phyloP scores from a whole-genome alignment of 2,888 invertebrate species.

The Diarsia rubi region DNA sequence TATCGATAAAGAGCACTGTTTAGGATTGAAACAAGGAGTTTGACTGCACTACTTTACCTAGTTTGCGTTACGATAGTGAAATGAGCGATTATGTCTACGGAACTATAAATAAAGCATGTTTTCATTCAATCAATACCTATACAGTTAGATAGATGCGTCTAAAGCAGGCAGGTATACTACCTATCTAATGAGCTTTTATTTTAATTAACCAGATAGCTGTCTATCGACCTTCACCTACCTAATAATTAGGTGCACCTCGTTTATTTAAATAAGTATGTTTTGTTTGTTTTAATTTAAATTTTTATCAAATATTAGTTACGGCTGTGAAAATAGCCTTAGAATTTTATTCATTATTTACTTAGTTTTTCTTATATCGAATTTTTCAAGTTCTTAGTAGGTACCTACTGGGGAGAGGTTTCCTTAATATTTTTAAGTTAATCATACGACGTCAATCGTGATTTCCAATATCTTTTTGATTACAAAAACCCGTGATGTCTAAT shows the following conservation, averaged over 20 bases:
- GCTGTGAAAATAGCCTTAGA: neutral
- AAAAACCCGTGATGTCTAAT: slow-evolving; percentile 26
- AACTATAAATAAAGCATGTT: slow-evolving; percentile 35
- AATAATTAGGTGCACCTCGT: neutral
- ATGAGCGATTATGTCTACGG: slow-evolving; percentile 27
- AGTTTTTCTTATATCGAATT: neutral
- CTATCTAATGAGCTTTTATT: slow-evolving; percentile 44
- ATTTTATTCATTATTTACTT: slow-evolving; percentile 24
- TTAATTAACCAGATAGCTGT: slow-evolving; percentile 37
- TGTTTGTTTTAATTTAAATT: slow-evolving; percentile 35
- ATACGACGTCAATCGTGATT: slow-evolving; percentile 28
- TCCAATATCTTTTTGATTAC: slow-evolving; percentile 30
- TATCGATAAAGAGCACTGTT: slow-evolving; percentile 22
- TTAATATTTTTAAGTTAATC: slow-evolving; percentile 38
- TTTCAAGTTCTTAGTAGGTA: slow-evolving; percentile 25
- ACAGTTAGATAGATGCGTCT: slow-evolving; percentile 9
- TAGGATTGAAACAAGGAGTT: slow-evolving; percentile 28
- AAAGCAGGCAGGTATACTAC: neutral
- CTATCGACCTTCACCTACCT: slow-evolving; percentile 43
- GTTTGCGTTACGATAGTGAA: slow-evolving; percentile 30
- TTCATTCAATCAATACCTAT: slow-evolving; percentile 46
- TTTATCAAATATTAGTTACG: slow-evolving; percentile 2
- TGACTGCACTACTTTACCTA: slow-evolving; percentile 17
- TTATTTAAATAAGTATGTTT: too few species aligned
- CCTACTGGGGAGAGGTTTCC: slow-evolving; percentile 4